Percentiles rank a stretch among this genome's conserved stretches.
Conservation (phyloP, 2,888 invertebrate genomes). For the Ametastegia equiseti region DNA sequence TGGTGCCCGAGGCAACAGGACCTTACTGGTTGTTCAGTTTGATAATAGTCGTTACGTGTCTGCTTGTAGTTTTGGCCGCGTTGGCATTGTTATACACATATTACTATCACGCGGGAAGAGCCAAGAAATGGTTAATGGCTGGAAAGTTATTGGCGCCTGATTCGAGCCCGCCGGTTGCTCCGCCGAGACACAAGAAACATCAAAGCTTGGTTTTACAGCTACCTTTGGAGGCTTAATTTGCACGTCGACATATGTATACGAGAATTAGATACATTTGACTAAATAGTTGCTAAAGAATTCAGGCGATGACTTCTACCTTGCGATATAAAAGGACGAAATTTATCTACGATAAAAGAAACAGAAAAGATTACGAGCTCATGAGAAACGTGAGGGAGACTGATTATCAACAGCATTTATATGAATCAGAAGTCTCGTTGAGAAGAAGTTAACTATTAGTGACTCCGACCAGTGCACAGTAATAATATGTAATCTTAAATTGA, state of each 20-base stretch:
- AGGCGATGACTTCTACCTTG: not conserved
- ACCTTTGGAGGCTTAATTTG: slow-evolving; percentile 53
- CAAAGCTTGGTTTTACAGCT: slow-evolving; percentile 58
- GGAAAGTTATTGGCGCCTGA: slow-evolving; percentile 59
- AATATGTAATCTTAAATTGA: slow-evolving; percentile 14
- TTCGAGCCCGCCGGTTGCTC: slow-evolving; percentile 68
- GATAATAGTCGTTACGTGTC: slow-evolving; percentile 81
- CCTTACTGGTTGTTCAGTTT: slow-evolving; percentile 70
- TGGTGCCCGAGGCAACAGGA: slow-evolving; percentile 72
- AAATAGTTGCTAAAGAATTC: no score
- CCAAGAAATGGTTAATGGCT: slow-evolving; percentile 81
- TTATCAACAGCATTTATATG: no score
- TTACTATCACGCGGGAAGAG: slow-evolving; percentile 85
- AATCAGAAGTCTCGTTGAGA: no score
- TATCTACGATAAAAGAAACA: no score
- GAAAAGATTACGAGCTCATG: no score
- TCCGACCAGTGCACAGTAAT: not conserved
- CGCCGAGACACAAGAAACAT: slow-evolving; percentile 71
- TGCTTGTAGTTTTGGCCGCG: slow-evolving; percentile 82
- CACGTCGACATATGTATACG: not conserved
- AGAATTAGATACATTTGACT: no score
- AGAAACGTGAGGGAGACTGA: no score
- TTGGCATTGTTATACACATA: slow-evolving; percentile 85
- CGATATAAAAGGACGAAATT: no score
- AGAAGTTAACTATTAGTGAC: not conserved